Evolutionary conservation across 1,140 invertebrate genomes (phyloP).

Genomic region (Calephelis virginiensis): DNA sequence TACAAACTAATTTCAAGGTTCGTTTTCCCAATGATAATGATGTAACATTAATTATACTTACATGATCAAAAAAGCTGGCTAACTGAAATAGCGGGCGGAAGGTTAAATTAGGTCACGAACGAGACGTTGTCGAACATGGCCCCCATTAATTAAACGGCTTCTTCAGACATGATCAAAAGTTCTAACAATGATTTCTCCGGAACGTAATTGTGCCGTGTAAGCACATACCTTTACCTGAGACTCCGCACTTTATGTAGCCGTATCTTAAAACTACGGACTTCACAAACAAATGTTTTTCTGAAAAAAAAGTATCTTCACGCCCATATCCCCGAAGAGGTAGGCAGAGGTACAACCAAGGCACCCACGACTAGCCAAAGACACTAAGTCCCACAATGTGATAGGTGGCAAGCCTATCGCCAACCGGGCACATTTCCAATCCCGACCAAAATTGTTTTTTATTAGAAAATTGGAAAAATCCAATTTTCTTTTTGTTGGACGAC

Average conservation of each 20-base stretch:
- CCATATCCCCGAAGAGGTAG: too few relatives aligned
- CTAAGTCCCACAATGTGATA: too few relatives aligned
- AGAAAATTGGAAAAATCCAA: too few relatives aligned
- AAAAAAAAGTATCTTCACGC: too few relatives aligned
- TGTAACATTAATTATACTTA: slow-evolving; percentile 11
- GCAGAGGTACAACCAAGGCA: too few relatives aligned
- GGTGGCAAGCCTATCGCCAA: too few relatives aligned
- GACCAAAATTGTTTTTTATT: too few relatives aligned
- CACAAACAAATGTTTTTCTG: too few relatives aligned
- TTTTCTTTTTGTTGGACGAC: too few relatives aligned
- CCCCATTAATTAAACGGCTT: slow-evolving; percentile 57
- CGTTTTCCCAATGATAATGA: not conserved
- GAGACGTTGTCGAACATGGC: slow-evolving; percentile 50
- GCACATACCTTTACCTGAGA: not conserved
- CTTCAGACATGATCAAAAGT: slow-evolving; percentile 35
- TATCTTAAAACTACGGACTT: too few relatives aligned
- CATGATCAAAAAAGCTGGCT: slow-evolving; percentile 11
- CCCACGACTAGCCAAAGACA: too few relatives aligned
- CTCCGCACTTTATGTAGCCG: not conserved
- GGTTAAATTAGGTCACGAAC: slow-evolving; percentile 63
- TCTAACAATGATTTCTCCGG: slow-evolving; percentile 25
- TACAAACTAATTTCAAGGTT: not conserved
- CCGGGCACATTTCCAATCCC: too few relatives aligned
- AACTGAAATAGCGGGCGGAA: slow-evolving; percentile 18
- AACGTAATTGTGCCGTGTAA: slow-evolving; percentile 12